A percentile compares a stretch with the other conserved stretches of the same genome.
Conservation (phyloP, 2,113 vertebrate genomes). For the Mesembrinibis cayennensis region DNA sequence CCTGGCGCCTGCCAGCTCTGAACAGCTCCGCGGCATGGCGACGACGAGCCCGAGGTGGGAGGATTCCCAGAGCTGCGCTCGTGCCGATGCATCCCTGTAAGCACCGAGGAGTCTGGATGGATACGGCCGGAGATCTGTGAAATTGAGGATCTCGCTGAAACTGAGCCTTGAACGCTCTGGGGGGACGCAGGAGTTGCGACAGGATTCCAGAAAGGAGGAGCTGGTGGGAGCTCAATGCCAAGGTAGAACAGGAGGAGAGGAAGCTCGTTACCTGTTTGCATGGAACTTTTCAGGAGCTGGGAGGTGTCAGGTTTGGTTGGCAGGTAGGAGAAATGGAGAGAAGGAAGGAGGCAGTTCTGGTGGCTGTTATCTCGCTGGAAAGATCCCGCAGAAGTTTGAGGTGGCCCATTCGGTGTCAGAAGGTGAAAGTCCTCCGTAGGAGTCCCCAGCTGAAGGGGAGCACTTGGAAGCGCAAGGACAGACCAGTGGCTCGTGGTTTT, state of each 20-base stretch:
- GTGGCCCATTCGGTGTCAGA: not conserved
- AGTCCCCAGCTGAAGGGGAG: not conserved
- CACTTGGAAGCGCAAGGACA: not conserved
- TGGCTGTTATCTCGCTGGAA: not conserved
- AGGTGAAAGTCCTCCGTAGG: not conserved
- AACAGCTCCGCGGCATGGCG: not conserved
- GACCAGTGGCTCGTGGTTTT: accelerated
- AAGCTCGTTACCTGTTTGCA: not conserved
- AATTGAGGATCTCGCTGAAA: not conserved
- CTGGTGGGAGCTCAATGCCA: not conserved
- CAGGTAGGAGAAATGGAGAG: not conserved
- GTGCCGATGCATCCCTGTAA: not conserved
- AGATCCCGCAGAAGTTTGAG: not conserved
- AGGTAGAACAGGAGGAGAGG: not conserved
- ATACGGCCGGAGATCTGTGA: accelerated
- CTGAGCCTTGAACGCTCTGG: accelerated
- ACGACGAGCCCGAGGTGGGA: not conserved
- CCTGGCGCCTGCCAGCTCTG: not conserved
- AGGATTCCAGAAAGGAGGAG: not conserved
- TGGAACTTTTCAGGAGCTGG: not conserved
- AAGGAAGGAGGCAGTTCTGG: not conserved
- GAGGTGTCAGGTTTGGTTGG: not conserved
- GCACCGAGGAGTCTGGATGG: accelerated
- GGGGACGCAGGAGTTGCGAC: not conserved
- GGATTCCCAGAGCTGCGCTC: not conserved